Conservation (phyloP, 2,113 vertebrate genomes). For the Bufo bufo region DNA sequence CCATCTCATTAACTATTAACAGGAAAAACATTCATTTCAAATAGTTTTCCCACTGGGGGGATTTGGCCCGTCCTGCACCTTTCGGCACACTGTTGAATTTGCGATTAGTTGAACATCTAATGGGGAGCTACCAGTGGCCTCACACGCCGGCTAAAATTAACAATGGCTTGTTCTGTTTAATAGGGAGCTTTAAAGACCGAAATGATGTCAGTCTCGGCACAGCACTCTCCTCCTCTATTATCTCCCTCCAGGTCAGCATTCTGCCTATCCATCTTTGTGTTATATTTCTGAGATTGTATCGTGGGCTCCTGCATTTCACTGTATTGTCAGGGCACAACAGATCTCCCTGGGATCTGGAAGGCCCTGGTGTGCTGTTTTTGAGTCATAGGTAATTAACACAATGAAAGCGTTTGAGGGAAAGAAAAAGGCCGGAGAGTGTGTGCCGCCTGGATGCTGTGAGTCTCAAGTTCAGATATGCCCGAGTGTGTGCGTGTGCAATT, state of each 20-base stretch:
- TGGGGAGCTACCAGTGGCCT: slow-evolving; percentile 38
- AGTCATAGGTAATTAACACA: slow-evolving; percentile 61
- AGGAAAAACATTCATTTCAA: slow-evolving; percentile 31
- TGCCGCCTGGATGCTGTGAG: slow-evolving; percentile 63
- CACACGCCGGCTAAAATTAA: slow-evolving; percentile 58
- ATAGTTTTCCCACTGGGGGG: slow-evolving; percentile 20
- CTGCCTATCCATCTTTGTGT: slow-evolving; percentile 61
- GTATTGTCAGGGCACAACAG: slow-evolving; percentile 33
- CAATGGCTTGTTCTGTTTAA: slow-evolving; percentile 32
- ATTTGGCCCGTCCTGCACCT: slow-evolving; percentile 8
- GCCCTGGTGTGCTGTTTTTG: slow-evolving; percentile 30
- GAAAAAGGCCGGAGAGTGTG: slow-evolving; percentile 60
- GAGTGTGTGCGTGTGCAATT: slow-evolving; percentile 64
- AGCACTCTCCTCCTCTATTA: slow-evolving; percentile 35
- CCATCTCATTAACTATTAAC: slow-evolving; percentile 43
- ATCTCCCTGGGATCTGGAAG: slow-evolving; percentile 18
- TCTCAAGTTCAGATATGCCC: slow-evolving; percentile 77
- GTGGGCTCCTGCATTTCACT: slow-evolving; percentile 48
- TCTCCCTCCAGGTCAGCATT: slow-evolving; percentile 60
- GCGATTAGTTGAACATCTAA: slow-evolving; percentile 50
- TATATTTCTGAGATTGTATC: slow-evolving; percentile 38
- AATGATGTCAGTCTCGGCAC: slow-evolving; percentile 43
- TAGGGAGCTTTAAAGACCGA: slow-evolving; percentile 40
- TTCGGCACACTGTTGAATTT: slow-evolving; percentile 48
- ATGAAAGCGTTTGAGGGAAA: slow-evolving; percentile 43